Evolutionary conservation across 2,888 invertebrate genomes (phyloP).

Genomic region (Dryomyza anilis): DNA sequence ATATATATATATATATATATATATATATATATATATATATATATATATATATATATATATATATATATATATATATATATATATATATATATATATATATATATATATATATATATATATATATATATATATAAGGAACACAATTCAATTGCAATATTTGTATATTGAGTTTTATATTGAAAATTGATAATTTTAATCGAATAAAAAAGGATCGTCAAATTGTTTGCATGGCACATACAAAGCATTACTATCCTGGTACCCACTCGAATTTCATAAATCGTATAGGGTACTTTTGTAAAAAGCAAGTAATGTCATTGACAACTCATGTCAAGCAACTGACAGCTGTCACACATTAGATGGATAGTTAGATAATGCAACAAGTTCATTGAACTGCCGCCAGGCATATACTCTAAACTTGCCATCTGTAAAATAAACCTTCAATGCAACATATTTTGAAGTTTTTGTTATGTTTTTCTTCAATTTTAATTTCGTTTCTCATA

Average conservation of each 20-base stretch:
- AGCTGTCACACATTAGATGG: too few species aligned
- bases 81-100: background rate
- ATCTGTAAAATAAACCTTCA: too few species aligned
- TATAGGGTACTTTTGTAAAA: background rate
- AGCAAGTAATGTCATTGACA: too few species aligned
- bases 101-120: background rate
- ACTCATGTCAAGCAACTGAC: too few species aligned
- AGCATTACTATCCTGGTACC: background rate
- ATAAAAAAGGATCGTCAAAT: background rate
- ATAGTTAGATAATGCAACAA: too few species aligned
- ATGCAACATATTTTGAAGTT: too few species aligned
- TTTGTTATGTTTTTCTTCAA: too few species aligned
- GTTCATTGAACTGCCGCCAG: background rate
- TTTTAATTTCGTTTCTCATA: too few species aligned
- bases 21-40: background rate
- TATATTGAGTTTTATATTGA: background rate
- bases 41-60: background rate
- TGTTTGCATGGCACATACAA: background rate
- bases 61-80: background rate
- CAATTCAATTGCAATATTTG: too few species aligned
- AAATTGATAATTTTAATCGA: background rate
- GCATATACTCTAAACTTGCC: background rate
- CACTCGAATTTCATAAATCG: background rate
- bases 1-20: background rate
- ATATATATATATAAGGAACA: background rate